Percentiles rank a stretch among this genome's conserved stretches.
These are phyloP conservation scores for Adoxophyes honmai DNA, from an alignment of 1,140 invertebrate genomes.

Conservation along the genomic window DNA sequence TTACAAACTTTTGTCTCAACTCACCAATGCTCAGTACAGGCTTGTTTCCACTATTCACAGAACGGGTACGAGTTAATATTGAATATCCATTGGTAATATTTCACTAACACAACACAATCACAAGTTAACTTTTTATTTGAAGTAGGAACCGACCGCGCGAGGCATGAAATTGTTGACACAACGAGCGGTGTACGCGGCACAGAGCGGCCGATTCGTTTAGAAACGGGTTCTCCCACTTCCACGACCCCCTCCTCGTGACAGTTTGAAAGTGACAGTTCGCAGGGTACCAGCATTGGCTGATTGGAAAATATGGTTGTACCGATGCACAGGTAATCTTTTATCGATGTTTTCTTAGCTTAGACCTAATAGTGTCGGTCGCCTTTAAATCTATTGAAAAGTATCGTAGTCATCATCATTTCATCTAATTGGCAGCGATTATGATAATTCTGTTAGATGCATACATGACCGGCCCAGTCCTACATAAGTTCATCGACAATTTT, in stretches of 20 bases:
- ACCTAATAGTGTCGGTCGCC: no score
- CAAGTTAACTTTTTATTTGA: slow-evolving; percentile 1
- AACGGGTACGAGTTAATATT: slow-evolving; percentile 9
- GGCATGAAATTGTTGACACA: slow-evolving; percentile 11
- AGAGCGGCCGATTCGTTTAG: neutral
- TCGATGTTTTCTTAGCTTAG: no score
- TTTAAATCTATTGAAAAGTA: no score
- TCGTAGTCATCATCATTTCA: no score
- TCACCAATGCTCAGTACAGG: neutral
- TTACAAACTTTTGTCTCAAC: neutral
- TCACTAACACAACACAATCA: slow-evolving; percentile 10
- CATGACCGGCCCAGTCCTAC: no score
- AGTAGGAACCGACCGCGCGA: neutral
- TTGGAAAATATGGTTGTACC: neutral
- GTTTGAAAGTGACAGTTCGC: slow-evolving; percentile 6
- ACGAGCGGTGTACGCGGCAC: slow-evolving; percentile 10
- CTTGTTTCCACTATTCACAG: slow-evolving; percentile 1
- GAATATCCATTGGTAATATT: slow-evolving; percentile 13
- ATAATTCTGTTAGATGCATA: no score
- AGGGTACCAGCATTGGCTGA: neutral
- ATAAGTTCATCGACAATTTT: no score
- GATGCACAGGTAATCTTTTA: no score
- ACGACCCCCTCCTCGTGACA: slow-evolving; percentile 10
- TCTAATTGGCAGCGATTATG: no score
- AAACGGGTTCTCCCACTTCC: slow-evolving; percentile 4